A percentile compares a stretch with the other conserved stretches of the same genome.
These are phyloP conservation scores for Tetramorium simillimum DNA, from an alignment of 1,140 invertebrate genomes.

Conservation along the genomic window DNA sequence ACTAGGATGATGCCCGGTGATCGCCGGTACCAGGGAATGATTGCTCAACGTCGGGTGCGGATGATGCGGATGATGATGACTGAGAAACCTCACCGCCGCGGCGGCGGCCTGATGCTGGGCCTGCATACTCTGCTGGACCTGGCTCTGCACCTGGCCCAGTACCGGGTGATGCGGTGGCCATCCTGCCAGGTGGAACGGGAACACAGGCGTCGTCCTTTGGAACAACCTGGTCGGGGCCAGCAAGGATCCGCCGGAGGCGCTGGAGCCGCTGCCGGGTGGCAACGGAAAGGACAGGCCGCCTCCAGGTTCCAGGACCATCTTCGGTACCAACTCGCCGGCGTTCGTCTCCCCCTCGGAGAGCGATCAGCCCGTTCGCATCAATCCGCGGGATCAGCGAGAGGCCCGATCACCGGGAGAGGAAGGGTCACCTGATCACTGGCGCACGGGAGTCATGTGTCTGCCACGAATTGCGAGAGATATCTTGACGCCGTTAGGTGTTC, in stretches of 20 bases:
- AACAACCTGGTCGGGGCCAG: conserved; percentile 81
- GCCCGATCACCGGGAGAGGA: conserved; percentile 10
- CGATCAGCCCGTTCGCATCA: conserved; percentile 67
- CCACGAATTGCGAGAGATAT: neutral
- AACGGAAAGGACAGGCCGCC: conserved; percentile 84
- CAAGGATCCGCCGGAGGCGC: conserved; percentile 80
- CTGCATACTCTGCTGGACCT: conserved; percentile 83
- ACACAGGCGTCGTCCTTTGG: conserved; percentile 83
- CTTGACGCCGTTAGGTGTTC: conserved; percentile 1
- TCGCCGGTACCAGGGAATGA: conserved; percentile 81
- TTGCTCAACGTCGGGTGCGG: conserved; percentile 80
- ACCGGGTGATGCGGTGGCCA: conserved; percentile 84
- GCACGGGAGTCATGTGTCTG: conserved; percentile 4
- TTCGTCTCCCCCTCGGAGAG: conserved; percentile 64
- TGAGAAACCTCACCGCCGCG: conserved; percentile 81
- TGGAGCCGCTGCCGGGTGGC: conserved; percentile 81
- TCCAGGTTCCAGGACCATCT: conserved; percentile 85
- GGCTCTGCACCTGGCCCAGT: conserved; percentile 82
- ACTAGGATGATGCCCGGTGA: conserved; percentile 80
- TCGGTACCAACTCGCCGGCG: conserved; percentile 82
- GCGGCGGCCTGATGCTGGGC: conserved; percentile 81
- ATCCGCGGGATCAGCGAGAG: conserved; percentile 11
- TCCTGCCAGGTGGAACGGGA: conserved; percentile 83
- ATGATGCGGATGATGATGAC: conserved; percentile 84
- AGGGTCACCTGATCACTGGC: conserved; percentile 11